Evolutionary conservation across 2,797 vertebrate species (phyloP), one percentile per base, ranked within the genome.

Genomic region (Muscicapa striata): DNA sequence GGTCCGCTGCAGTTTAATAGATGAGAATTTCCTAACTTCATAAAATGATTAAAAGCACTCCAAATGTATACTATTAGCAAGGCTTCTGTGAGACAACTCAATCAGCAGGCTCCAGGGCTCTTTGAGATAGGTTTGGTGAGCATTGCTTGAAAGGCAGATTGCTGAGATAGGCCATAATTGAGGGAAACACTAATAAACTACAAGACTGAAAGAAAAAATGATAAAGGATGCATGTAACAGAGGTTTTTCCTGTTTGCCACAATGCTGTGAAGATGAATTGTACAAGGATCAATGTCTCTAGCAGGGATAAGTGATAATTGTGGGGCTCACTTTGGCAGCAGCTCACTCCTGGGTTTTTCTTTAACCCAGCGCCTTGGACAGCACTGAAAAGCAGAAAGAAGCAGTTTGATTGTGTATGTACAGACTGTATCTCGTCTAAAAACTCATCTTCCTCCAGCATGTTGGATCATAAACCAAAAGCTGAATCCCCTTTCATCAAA

Each of bases 11-110:
- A 93, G 73, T 94, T 96, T 77, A 90, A 68, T 67, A 92, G 86
- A 83, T 92, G 92, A 90, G 75, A 83, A 86, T 95, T 95, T 95
- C 59, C 80, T 80, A 68, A 96, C 87, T 95, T 94, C 67, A 84
- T 90, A 78, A 92, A 90, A 82, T 84, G 76, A 95, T 95, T 95
- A 94, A 94, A 96, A 92, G 21, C 45, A 73, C 36, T 85, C 57
- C 22, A 84, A 74, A 78, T n/a, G 20, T 75, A 4, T 62, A 49
- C 74, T 87, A 74, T 83, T 77, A 86, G 29, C 52, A 77, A 66
- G 54, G 21, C 23, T 95, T 88, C 66, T 57, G 62, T 68, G 79
- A 74, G 84, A 87, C 64, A 89, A 41, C 78, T 95, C 76, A 90
- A 94, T 94, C 90, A 77, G 41, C 29, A 89, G 67, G 40, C 48